These are phyloP conservation scores for Perizoma affinitatum DNA, from an alignment of 2,888 invertebrate species.

Conservation along the genomic window DNA sequence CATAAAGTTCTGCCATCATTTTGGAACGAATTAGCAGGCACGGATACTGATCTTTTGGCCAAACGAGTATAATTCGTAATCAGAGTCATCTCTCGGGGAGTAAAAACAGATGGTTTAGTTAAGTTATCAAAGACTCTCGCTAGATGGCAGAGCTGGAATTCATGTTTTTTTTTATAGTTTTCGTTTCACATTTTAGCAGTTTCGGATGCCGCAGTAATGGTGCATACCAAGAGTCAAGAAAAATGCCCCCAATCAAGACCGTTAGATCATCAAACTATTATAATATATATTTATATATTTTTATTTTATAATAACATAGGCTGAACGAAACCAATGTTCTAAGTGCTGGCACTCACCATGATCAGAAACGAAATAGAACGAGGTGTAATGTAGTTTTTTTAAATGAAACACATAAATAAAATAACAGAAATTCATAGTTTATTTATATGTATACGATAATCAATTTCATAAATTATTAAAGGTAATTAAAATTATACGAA, in stretches of 20 bases:
- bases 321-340: no score
- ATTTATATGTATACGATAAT: conserved; percentile 31
- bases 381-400: no score
- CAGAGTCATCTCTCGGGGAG: conserved; percentile 12
- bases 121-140: neutral
- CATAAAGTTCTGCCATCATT: conserved; percentile 45
- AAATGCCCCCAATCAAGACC: no score
- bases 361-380: no score
- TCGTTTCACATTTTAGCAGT: no score
- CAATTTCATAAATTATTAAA: conserved; percentile 31
- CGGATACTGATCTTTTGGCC: conserved; percentile 9
- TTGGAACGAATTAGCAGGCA: conserved; percentile 2
- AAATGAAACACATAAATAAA: neutral
- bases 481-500: conserved; percentile 17
- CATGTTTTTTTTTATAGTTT: no score
- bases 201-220: no score
- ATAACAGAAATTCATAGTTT: conserved; percentile 30
- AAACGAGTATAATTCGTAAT: neutral
- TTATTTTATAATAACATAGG: no score
- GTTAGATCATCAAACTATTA: no score
- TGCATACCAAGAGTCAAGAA: no score
- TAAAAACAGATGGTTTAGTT: neutral
- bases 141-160: neutral
- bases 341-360: no score
- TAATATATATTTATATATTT: no score